Percentiles rank a stretch among this genome's conserved stretches.
phyloP scores from a whole-genome alignment of 2,888 invertebrate species.

The Eremobia ochroleuca region DNA sequence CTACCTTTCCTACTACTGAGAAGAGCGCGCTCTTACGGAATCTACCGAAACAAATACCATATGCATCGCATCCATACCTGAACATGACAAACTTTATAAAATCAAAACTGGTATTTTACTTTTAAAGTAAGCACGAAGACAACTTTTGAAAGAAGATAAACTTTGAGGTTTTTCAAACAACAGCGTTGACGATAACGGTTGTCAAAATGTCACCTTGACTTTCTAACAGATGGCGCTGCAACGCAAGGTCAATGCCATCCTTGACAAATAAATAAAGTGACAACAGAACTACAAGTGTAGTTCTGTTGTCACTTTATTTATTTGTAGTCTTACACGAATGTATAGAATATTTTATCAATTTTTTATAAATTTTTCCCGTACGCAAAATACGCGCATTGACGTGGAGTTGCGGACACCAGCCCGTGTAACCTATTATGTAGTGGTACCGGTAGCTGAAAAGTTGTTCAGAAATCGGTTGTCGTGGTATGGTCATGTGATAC shows the following conservation, averaged over 20 bases:
- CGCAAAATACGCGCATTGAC: too few species aligned
- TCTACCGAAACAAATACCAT: conserved; percentile 13
- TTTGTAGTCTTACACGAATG: not conserved
- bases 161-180: not conserved
- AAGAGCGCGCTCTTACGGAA: conserved; percentile 35
- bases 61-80: not conserved
- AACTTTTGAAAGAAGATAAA: not conserved
- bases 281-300: too few species aligned
- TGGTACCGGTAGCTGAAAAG: too few species aligned
- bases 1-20: conserved; percentile 3
- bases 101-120: conserved; percentile 17
- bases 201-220: not conserved
- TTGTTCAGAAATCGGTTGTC: too few species aligned
- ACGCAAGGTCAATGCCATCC: conserved; percentile 30
- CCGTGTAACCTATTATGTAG: too few species aligned
- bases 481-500: too few species aligned
- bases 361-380: too few species aligned
- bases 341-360: too few species aligned
- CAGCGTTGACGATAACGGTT: not conserved
- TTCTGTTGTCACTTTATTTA: not conserved
- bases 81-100: not conserved
- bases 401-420: too few species aligned
- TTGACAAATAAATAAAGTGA: too few species aligned
- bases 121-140: not conserved
- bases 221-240: conserved; percentile 50